A percentile compares a stretch with the other conserved stretches of the same genome.
Conservation (phyloP, 2,797 vertebrate genomes). For the Macrochelys suwanniensis region DNA sequence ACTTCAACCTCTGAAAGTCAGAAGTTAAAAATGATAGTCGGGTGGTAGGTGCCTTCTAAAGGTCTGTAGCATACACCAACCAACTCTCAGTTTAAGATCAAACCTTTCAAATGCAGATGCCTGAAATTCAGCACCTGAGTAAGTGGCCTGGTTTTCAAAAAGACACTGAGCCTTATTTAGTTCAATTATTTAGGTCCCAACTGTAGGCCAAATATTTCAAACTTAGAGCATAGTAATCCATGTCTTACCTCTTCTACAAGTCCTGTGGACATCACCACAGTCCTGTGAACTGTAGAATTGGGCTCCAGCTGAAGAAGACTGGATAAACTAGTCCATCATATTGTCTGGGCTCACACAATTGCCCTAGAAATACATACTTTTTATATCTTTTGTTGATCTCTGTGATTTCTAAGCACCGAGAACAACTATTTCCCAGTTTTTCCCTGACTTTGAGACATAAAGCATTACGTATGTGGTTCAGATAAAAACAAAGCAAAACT, state of each 20-base stretch:
- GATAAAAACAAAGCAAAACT: neutral
- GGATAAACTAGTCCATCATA: neutral
- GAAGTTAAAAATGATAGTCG: neutral
- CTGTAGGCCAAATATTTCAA: constrained; percentile 17
- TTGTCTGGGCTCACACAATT: neutral
- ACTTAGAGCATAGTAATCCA: neutral
- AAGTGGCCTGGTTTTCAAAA: neutral
- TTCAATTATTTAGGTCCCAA: neutral
- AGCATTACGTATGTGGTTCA: neutral
- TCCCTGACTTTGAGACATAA: neutral
- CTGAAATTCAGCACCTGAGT: neutral
- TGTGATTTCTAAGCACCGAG: neutral
- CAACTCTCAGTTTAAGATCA: neutral
- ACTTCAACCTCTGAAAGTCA: neutral
- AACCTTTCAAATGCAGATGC: neutral
- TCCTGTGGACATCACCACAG: neutral
- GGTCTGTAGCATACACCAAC: neutral
- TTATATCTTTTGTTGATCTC: rapidly evolving
- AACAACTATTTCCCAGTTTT: neutral
- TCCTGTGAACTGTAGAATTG: neutral
- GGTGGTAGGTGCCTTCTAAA: neutral
- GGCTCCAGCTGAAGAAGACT: neutral
- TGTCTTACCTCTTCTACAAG: neutral
- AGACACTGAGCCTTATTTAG: neutral
- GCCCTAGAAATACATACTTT: neutral